Evolutionary conservation across 1,140 invertebrate species (phyloP), one percentile per base, ranked within the genome.

Genomic region (Drosophila teissieri): DNA sequence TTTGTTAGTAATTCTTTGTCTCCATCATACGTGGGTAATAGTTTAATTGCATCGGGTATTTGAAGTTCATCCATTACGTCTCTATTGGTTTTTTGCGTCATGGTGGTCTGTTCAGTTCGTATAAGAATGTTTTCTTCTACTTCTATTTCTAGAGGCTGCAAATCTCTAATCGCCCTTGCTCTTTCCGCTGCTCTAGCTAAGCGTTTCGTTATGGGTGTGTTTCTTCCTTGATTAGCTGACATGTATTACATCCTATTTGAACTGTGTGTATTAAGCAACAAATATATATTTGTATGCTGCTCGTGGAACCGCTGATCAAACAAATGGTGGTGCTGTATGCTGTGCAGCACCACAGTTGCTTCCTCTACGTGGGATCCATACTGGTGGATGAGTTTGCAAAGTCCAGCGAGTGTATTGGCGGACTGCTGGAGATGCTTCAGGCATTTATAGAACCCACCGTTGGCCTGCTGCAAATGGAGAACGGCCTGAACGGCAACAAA

Each of bases 301-400:
- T 99, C 48, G 93, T 99, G 46, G 95, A 96, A 64, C 95, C 95
- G 44, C 92, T 99, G 56, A 97, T 97, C 37, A 94, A 96, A 92
- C 96, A 97, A 95, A 97, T 99, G 90, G 95, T 98, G 1, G 92
- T 93, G 44, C 93, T 99, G n/a, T 99, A 99, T 92, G 92, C 94
- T 17, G 74, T 93, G 17, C 95, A 97, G 92, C 95, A 96, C 74
- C 98, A 99, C 93, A 98, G 97, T 54, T 99, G 98, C 93, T 97
- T 98, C 91, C 94, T 99, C 3, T 99, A 99, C 91, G 94, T 99
- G 52, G 97, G 97, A 7, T 98, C 97, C 74, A 98, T 99, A 85
- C 93, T 99, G 45, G 98, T 99, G 11, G 98, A 99, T 93, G 98
- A 99, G 93, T 98, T 98, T 92, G 97, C 96, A 3, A 91, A 88